phyloP scores from a whole-genome alignment of 1,140 invertebrate species.

The Temnothorax curvispinosus region DNA sequence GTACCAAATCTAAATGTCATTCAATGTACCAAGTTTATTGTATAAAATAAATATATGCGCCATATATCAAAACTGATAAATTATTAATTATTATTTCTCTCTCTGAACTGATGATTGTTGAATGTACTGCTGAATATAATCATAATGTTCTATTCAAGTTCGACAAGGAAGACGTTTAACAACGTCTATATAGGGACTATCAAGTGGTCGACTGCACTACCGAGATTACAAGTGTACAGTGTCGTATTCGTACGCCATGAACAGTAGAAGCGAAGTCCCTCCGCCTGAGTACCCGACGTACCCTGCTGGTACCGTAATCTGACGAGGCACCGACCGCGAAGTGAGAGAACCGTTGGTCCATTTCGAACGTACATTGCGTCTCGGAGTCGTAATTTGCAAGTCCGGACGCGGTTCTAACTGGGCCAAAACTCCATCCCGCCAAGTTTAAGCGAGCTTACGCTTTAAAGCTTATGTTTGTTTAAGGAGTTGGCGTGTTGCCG shows the following conservation, averaged over 20 bases:
- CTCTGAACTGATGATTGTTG: neutral
- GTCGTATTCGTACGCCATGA: conserved; percentile 31
- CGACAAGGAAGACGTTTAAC: conserved; percentile 35
- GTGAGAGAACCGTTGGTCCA: conserved; percentile 61
- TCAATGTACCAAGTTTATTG: neutral
- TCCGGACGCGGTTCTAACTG: conserved; percentile 71
- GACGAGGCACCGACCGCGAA: conserved; percentile 60
- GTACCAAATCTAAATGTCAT: neutral
- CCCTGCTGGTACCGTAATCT: conserved; percentile 62
- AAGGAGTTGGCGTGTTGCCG: conserved; percentile 73
- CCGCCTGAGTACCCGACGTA: conserved; percentile 37
- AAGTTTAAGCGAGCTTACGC: conserved; percentile 76
- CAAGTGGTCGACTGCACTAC: conserved; percentile 49
- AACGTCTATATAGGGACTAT: conserved; percentile 43
- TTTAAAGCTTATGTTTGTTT: conserved; percentile 78
- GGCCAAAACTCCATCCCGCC: conserved; percentile 72
- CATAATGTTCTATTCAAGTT: conserved; percentile 14
- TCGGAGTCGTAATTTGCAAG: conserved; percentile 76
- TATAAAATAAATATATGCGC: neutral
- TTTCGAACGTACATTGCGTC: conserved; percentile 72
- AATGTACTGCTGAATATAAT: neutral
- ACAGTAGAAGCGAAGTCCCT: conserved; percentile 61
- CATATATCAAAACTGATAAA: neutral
- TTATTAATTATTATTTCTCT: neutral
- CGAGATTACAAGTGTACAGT: conserved; percentile 71